These are phyloP conservation scores for Acridotheres tristis DNA, from an alignment of 2,797 vertebrate species.

Conservation along the genomic window DNA sequence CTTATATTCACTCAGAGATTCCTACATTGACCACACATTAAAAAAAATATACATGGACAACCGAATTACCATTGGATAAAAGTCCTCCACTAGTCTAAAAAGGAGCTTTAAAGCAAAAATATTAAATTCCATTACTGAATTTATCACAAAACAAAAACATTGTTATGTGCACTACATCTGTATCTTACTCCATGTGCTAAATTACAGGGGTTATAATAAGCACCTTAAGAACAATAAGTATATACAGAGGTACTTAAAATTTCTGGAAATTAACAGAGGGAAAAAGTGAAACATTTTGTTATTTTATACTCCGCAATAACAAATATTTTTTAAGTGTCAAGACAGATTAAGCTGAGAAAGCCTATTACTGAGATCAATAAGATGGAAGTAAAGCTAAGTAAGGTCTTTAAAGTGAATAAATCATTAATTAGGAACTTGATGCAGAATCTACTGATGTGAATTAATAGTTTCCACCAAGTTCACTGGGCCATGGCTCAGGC, in stretches of 20 bases:
- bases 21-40: not conserved
- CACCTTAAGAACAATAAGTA: not conserved
- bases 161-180: not conserved
- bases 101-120: not conserved
- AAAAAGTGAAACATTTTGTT: not conserved
- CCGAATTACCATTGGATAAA: not conserved
- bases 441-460: not conserved
- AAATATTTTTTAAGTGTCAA: not conserved
- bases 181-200: not conserved
- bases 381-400: conserved; percentile 4
- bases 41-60: not conserved
- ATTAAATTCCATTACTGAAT: not conserved
- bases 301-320: not conserved
- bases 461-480: not conserved
- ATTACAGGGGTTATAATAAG: not conserved
- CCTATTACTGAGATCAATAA: not conserved
- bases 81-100: not conserved
- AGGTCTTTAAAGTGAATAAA: conserved; percentile 9
- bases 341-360: not conserved
- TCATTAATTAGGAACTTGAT: conserved; percentile 5
- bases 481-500: not conserved
- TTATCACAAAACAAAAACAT: not conserved
- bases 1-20: not conserved
- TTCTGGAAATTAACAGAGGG: not conserved
- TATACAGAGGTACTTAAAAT: not conserved